phyloP scores from a whole-genome alignment of 2,888 invertebrate species.

The Eupelmus urozonus region DNA sequence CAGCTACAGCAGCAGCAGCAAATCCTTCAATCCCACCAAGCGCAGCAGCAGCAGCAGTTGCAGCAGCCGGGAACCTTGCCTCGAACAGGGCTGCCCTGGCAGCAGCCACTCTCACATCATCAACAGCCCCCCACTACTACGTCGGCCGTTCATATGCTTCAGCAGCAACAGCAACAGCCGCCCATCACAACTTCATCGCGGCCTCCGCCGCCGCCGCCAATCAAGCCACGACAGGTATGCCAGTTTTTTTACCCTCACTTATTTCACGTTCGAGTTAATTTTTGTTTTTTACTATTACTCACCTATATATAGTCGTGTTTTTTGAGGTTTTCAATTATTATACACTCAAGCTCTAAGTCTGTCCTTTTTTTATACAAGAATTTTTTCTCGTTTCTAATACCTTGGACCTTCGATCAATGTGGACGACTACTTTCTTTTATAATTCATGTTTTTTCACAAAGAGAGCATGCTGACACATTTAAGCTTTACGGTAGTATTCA shows the following conservation, averaged over 20 bases:
- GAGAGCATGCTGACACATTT: constrained; percentile 42
- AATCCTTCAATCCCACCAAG: constrained; percentile 60
- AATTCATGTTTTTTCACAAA: not conserved
- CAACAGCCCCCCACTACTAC: constrained; percentile 73
- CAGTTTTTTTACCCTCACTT: not conserved
- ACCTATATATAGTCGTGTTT: constrained; percentile 29
- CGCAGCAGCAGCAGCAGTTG: constrained; percentile 80
- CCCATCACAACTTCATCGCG: constrained; percentile 71
- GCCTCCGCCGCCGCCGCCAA: constrained; percentile 74
- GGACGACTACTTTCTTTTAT: not conserved
- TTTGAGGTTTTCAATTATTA: constrained; percentile 30
- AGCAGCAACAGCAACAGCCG: constrained; percentile 39
- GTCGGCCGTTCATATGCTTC: constrained; percentile 63
- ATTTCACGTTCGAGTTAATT: constrained; percentile 4
- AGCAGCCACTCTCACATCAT: constrained; percentile 77
- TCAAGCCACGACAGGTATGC: constrained; percentile 76
- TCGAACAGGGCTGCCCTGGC: constrained; percentile 76
- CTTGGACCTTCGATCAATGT: constrained; percentile 46
- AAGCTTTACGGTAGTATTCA: constrained; percentile 12
- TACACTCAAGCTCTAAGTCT: constrained; percentile 12
- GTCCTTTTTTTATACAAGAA: not conserved
- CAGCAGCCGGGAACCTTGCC: constrained; percentile 77
- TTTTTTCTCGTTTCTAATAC: constrained; percentile 9
- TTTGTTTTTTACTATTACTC: constrained; percentile 22
- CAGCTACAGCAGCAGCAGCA: constrained; percentile 78